Evolutionary conservation across 1,140 invertebrate genomes (phyloP).

Genomic region (Lepidostoma basale): DNA sequence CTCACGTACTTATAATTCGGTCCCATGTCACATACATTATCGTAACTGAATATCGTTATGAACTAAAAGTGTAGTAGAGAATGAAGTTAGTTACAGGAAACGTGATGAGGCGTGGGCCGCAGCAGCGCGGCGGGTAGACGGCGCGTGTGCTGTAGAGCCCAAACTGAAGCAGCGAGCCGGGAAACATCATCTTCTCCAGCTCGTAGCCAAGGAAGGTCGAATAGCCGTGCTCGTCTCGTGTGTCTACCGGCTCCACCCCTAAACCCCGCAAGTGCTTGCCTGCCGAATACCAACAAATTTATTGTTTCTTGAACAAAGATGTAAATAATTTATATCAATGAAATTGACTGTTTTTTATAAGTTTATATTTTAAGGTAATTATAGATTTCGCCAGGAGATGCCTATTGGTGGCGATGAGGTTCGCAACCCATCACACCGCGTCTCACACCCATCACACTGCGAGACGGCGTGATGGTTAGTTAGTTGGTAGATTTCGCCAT

Average conservation of each 20-base stretch:
- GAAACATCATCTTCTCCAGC: conserved; percentile 56
- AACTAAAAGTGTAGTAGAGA: too few relatives aligned
- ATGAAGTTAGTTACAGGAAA: conserved; percentile 51
- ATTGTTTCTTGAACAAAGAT: too few relatives aligned
- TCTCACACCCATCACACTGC: too few relatives aligned
- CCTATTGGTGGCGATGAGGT: too few relatives aligned
- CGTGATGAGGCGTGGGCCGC: conserved; percentile 55
- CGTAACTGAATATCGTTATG: too few relatives aligned
- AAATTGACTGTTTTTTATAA: too few relatives aligned
- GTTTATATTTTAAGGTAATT: neutral
- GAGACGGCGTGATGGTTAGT: too few relatives aligned
- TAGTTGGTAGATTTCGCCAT: too few relatives aligned
- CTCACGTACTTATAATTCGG: too few relatives aligned
- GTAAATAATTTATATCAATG: too few relatives aligned
- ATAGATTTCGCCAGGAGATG: neutral
- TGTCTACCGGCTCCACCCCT: conserved; percentile 58
- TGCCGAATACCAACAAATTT: conserved; percentile 42
- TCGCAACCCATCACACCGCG: too few relatives aligned
- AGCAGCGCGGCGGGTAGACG: conserved; percentile 56
- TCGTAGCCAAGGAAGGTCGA: conserved; percentile 62
- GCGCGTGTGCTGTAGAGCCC: conserved; percentile 58
- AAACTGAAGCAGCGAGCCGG: conserved; percentile 51
- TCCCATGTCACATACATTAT: too few relatives aligned
- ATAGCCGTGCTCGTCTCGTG: conserved; percentile 54
- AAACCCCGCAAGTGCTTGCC: conserved; percentile 58